These are phyloP conservation scores for Drosophila silvestris DNA, from an alignment of 2,888 invertebrate species.

Conservation along the genomic window DNA sequence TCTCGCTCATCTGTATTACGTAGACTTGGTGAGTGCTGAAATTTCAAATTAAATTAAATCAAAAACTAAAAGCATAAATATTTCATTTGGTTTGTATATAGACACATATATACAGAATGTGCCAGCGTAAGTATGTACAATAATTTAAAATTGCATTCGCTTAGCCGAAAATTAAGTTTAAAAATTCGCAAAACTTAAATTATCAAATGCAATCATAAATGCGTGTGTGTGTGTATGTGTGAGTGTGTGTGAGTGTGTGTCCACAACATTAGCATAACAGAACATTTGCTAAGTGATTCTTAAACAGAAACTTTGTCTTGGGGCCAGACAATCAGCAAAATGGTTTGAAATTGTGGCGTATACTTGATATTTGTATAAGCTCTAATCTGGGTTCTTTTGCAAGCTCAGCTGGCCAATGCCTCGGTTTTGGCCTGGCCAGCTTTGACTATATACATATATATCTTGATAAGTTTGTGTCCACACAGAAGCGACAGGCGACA, in stretches of 20 bases:
- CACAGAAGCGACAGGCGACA: constrained; percentile 26
- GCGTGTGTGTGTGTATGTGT: not conserved
- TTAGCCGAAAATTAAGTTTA: constrained; percentile 59
- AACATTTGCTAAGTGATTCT: constrained; percentile 49
- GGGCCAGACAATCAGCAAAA: constrained; percentile 6
- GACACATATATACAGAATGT: not conserved
- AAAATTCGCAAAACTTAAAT: constrained; percentile 55
- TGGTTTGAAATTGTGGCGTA: constrained; percentile 32
- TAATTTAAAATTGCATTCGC: constrained; percentile 40
- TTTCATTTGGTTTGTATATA: constrained; percentile 11
- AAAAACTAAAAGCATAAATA: constrained; percentile 16
- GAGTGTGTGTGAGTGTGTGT: not conserved
- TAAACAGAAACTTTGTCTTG: constrained; percentile 41
- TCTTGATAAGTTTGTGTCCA: constrained; percentile 44
- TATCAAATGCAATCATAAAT: constrained; percentile 27
- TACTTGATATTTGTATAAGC: constrained; percentile 52
- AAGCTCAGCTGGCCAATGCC: not conserved
- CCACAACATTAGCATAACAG: constrained; percentile 45
- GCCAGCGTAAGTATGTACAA: constrained; percentile 39
- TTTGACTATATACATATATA: not conserved
- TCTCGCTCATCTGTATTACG: constrained; percentile 75
- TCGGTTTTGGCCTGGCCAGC: not conserved
- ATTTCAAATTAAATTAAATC: constrained; percentile 25
- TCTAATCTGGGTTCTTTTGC: not conserved
- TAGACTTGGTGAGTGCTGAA: constrained; percentile 74